phyloP scores from a whole-genome alignment of 2,113 vertebrate species.

The Bos taurus region ARS-UCD2.0 NC_037332.1:13361001-13361500 shows the following conservation, averaged over 20 bases:
- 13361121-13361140: background rate
- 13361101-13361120: background rate
- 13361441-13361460: background rate
- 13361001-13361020: background rate
- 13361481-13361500: background rate
- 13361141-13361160: background rate
- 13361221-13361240: background rate
- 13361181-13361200: background rate
- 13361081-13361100: background rate
- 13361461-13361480: background rate
- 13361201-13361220: background rate
- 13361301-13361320: background rate
- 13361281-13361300: background rate
- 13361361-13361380: background rate
- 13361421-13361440: background rate
- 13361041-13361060: background rate
- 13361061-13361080: background rate
- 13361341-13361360: background rate
- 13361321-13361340: background rate
- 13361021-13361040: background rate
- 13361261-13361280: background rate
- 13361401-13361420: background rate
- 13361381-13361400: background rate
- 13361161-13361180: background rate
- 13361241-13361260: background rate